These are phyloP conservation scores for Lysandra coridon DNA, from an alignment of 2,888 invertebrate species.

Conservation along the genomic window DNA sequence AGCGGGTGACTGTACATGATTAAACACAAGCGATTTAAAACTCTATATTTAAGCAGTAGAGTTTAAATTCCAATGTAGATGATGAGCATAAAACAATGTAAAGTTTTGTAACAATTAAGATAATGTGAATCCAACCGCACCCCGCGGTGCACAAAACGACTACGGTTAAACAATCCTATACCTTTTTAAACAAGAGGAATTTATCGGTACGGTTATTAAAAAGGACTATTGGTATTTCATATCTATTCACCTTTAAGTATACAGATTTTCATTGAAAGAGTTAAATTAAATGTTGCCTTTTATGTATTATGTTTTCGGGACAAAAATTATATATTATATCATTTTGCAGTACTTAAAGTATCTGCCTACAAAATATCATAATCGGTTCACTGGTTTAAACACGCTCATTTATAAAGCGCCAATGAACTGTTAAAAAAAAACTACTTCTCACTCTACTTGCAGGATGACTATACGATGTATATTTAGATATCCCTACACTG, in stretches of 20 bases:
- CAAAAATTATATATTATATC: too few species aligned
- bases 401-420: too few species aligned
- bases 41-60: conserved; percentile 46
- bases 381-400: too few species aligned
- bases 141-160: conserved; percentile 10
- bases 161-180: not conserved
- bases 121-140: conserved; percentile 57
- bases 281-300: too few species aligned
- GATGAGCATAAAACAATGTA: conserved; percentile 68
- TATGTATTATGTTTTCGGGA: too few species aligned
- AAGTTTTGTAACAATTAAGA: conserved; percentile 72
- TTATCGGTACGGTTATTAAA: not conserved
- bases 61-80: conserved; percentile 35
- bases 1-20: conserved; percentile 60
- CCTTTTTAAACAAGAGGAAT: not conserved
- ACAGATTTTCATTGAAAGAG: not conserved
- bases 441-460: too few species aligned
- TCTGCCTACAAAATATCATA: too few species aligned
- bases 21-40: conserved; percentile 48
- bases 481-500: not conserved
- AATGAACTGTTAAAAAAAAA: too few species aligned
- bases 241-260: not conserved
- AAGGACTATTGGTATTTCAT: not conserved
- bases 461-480: too few species aligned
- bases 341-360: too few species aligned